These are phyloP conservation scores for Sitobion miscanthi DNA, from an alignment of 1,140 invertebrate species.

Conservation along the genomic window DNA sequence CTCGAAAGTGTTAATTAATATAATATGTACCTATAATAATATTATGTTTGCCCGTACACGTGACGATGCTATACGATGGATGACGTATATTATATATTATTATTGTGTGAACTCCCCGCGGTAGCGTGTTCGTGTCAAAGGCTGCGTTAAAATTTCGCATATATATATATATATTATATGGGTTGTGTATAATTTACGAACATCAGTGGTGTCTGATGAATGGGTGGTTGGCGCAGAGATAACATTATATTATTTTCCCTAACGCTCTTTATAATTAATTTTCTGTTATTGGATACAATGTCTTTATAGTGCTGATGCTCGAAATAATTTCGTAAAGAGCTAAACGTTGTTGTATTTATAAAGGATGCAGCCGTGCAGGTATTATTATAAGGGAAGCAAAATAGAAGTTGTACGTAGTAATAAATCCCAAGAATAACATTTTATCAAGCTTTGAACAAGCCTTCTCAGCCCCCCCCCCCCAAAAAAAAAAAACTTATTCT, in stretches of 20 bases:
- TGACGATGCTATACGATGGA: neutral
- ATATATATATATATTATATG: too few relatives aligned
- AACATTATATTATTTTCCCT: neutral
- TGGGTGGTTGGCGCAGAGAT: neutral
- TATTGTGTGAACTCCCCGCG: neutral
- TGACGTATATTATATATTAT: neutral
- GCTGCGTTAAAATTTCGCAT: neutral
- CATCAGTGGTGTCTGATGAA: neutral
- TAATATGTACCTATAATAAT: neutral
- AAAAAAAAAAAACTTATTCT: neutral
- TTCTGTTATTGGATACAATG: neutral
- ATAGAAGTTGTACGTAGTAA: neutral
- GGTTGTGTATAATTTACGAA: neutral
- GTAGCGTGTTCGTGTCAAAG: neutral
- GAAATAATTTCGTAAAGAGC: neutral
- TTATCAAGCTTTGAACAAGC: neutral
- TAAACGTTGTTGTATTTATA: neutral
- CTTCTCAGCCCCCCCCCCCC: too few relatives aligned
- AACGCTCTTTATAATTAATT: neutral
- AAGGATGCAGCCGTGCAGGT: neutral
- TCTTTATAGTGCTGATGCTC: neutral
- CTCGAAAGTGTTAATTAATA: neutral
- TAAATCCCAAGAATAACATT: neutral
- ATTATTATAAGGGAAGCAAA: neutral
- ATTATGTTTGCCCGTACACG: neutral